Base-by-base conservation (phyloP, 2,888 invertebrate species). In the Rutpela maculata region DNA sequence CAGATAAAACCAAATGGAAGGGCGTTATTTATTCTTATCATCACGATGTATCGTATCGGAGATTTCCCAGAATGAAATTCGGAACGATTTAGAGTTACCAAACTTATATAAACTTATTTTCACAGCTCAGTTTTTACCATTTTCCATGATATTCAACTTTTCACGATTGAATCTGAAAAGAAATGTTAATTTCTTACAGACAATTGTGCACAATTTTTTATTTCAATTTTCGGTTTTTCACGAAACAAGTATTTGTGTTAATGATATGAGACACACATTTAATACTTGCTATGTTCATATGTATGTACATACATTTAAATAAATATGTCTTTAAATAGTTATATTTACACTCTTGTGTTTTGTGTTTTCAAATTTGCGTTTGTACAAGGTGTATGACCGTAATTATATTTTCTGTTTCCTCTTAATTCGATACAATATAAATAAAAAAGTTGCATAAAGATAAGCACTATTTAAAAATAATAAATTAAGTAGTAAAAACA, bases 1-100 rank as follows among this genome's bases (percentile, higher is more conserved):
- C 85, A 86, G 87, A 88, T 87, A 88, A 87, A 87, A 84, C 85
- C 86, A 85, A 87, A 88, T 87, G 86, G 87, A 84, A 84, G 85
- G 83, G 84, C 86, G 86, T 88, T 88, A 88, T 88, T 89, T 88
- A 88, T 88, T 87, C 88, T 88, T 88, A 88, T 88, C 88, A 86
- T 85, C 83, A 80, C 85, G 85, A 88, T 88, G 87, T 87, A 86
- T 85, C 86, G 87, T 85, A 87, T 87, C 85, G 86, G 83, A 84
- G 87, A 86, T 85, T 86, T 86, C 84, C 83, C 83, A 83, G 85
- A 86, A 86, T 86, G 86, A 86, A 87, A 87, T 85, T 87, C 84
- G 79, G 78, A 82, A 85, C 84, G 85, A 85, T 86, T 84, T 83
- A 82, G 82, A 83, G 80, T 83, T 80, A 77, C 82, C 79, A 78